Base-by-base conservation (phyloP, 2,113 vertebrate genomes). In the Reinhardtius hippoglossoides region DNA sequence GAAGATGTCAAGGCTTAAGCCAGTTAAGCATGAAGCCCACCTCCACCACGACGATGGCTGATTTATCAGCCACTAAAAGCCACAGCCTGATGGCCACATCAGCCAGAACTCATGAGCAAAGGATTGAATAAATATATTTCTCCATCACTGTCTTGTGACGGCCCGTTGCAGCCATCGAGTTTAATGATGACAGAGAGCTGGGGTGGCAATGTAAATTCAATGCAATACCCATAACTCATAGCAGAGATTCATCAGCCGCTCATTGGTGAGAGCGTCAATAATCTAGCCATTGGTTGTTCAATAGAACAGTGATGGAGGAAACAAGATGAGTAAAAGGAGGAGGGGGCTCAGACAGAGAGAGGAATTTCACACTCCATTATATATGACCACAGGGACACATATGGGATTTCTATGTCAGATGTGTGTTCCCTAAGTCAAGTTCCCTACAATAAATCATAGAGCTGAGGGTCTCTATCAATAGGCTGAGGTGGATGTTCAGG, bases 61-160 rank as follows among this genome's bases (percentile, higher is more conserved):
- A 92, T 87, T 88, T 85, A 90, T 89, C 82, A 48, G 71, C 87
- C 74, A 71, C 61, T 88, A 77, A 90, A 86, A 82, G 76, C 66
- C 69, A 70, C 48, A 52, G 26, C 1, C 5, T 57, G 64, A 90
- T 73, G 16, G 79, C 2, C 80, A 26, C 71, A 80, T 88, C 62
- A 71, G 82, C 63, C 31, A 3, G 46, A 72, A 71, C 66, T 84
- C 71, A 70, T 59, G 62, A 81, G 82, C 64, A 87, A 87, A 80
- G 60, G 63, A 85, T 58, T 71, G 81, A 77, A 85, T 90, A 72
- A 85, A 88, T 79, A 77, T 79, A 80, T 88, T 87, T 84, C 74
- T 77, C 74, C 64, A 76, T 90, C 82, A 75, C 73, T 78, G 74
- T 76, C 78, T 64, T 31, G 40, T 52, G 71, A 85, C 55, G 42